A percentile compares a stretch with the other conserved stretches of the same genome.
These are phyloP conservation scores for Mesoclemmys tuberculata DNA, from an alignment of 2,113 vertebrate genomes.

Conservation along the genomic window DNA sequence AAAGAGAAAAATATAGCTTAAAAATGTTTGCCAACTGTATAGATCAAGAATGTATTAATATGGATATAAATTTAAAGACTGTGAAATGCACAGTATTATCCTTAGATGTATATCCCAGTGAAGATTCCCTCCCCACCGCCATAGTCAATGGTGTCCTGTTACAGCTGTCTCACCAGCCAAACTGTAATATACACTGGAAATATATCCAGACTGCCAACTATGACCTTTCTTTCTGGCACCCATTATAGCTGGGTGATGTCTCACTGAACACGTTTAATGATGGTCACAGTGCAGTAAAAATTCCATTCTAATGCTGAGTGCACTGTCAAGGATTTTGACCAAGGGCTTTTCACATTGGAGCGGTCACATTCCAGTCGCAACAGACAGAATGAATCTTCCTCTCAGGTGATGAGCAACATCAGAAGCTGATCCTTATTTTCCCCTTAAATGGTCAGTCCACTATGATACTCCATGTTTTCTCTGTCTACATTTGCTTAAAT, in stretches of 20 bases:
- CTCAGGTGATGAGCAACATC: neutral
- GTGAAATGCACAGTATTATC: neutral
- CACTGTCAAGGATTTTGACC: neutral
- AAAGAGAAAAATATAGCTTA: neutral
- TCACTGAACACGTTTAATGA: constrained; percentile 24
- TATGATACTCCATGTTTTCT: neutral
- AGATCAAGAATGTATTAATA: neutral
- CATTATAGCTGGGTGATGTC: neutral
- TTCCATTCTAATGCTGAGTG: neutral
- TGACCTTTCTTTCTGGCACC: constrained; percentile 61
- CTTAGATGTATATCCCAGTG: neutral
- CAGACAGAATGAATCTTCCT: neutral
- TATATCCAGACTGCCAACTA: neutral
- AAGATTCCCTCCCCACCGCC: neutral
- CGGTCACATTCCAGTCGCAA: neutral
- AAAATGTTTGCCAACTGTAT: neutral
- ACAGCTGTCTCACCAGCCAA: constrained; percentile 31
- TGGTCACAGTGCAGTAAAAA: constrained; percentile 46
- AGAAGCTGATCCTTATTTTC: neutral
- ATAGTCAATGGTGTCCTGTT: constrained; percentile 30
- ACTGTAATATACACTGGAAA: constrained; percentile 30
- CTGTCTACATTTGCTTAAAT: neutral
- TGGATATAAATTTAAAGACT: neutral
- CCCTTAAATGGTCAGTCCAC: neutral
- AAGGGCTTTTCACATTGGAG: neutral